A percentile compares a stretch with the other conserved stretches of the same genome.
These are phyloP conservation scores for Pimephales promelas DNA, from an alignment of 2,113 vertebrate species.

Conservation along the genomic window DNA sequence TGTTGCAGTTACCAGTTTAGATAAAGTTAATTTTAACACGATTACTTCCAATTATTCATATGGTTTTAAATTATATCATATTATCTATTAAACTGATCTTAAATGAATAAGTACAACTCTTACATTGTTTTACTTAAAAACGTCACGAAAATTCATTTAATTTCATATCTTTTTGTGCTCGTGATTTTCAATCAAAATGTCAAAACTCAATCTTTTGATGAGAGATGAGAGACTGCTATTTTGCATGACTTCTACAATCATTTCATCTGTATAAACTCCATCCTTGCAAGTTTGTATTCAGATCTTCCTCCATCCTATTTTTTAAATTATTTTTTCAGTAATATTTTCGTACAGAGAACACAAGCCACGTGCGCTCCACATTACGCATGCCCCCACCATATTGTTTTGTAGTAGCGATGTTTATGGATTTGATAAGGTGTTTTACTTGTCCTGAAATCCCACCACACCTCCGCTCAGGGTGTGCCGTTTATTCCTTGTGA, in stretches of 20 bases:
- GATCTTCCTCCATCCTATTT: not conserved
- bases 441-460: not conserved
- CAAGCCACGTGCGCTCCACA: slow-evolving; percentile 15
- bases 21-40: not conserved
- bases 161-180: too few relatives aligned
- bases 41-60: not conserved
- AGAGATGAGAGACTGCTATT: too few relatives aligned
- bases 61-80: not conserved
- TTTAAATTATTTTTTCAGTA: too few relatives aligned
- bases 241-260: too few relatives aligned
- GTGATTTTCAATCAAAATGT: too few relatives aligned
- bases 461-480: not conserved
- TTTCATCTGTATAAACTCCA: too few relatives aligned
- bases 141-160: too few relatives aligned
- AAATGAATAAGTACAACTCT: too few relatives aligned
- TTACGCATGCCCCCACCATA: not conserved
- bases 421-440: slow-evolving; percentile 29
- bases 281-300: not conserved
- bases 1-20: not conserved
- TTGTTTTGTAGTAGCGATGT: slow-evolving; percentile 18
- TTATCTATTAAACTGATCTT: not conserved
- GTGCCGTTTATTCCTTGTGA: not conserved
- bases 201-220: too few relatives aligned
- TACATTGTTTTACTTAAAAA: too few relatives aligned
- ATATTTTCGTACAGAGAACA: not conserved